Base-by-base conservation (phyloP, 1,140 invertebrate genomes). In the Hermetia illucens region DNA sequence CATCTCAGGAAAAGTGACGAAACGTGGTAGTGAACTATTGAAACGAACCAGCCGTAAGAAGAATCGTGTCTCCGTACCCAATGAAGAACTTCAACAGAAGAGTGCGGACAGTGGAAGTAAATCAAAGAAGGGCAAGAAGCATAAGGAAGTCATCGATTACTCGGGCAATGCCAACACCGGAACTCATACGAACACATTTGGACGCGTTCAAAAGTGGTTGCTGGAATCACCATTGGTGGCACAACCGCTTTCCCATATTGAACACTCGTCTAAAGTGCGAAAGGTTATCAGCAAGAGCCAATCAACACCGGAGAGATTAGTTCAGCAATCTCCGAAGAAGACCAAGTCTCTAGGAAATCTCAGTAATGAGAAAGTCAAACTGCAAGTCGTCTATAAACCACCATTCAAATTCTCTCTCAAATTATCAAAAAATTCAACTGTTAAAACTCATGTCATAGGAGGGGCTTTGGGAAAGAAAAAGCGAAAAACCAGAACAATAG, bases 331-430 rank as follows among this genome's bases (percentile, higher is more conserved):
- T 5, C 58, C 58, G 1, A 54, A 56, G 51, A 60, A 56, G 51
- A 63, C 45, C 22, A 60, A 51, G 25, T 55, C 61, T 8, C 48
- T 49, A 38, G 50, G 49, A 1, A 58, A 58, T 41, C 47, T 62
- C 13, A 48, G 52, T 16, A 70, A 71, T 35, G 72, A 82, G 47
- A 74, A 78, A 39, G 73, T 79, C 0, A 72, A 81, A 34, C 57
- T 87, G 8, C 83, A 87, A 55, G 82, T 87, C 2, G 78, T 86
- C 4, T 87, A 85, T 53, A 85, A 84, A 49, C 82, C 82, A 20
- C 82, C 83, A 1, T 87, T 87, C 53, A 80, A 81, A 45, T 85
- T 86, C 54, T 84, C 77, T 54, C 68, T 86, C 16, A 82, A 82
- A 50, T 66, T 87, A 31, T 75, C 75, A 22, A 82, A 82, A 51